A percentile compares a stretch with the other conserved stretches of the same genome.
These are phyloP conservation scores for Dunckerocampus dactyliophorus DNA, from an alignment of 2,113 vertebrate species.

Conservation along the genomic window DNA sequence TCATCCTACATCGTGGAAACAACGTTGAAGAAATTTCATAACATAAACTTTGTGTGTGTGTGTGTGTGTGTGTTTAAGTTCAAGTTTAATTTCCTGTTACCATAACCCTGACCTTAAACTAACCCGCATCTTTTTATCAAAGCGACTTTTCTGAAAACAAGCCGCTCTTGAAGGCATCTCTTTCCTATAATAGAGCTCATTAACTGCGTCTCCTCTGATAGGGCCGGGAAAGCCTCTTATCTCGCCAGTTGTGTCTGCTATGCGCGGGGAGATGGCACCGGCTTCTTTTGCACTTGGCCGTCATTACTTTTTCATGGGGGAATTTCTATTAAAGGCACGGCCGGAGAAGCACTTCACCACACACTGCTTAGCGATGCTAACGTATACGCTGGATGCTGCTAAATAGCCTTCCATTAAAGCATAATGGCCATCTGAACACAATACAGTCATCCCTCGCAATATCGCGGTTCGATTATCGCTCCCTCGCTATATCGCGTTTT, in stretches of 20 bases:
- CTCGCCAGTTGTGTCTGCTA: conserved; percentile 33
- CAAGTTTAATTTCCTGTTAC: conserved; percentile 5
- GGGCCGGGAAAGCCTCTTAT: conserved; percentile 28
- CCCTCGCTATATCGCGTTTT: too few species aligned
- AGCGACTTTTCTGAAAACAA: neutral
- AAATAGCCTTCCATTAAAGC: conserved; percentile 1
- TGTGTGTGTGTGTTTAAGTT: too few species aligned
- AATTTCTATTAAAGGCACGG: conserved; percentile 35
- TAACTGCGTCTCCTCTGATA: conserved; percentile 9
- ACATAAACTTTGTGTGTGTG: neutral
- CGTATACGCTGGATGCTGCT: conserved; percentile 9
- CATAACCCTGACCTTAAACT: conserved; percentile 1
- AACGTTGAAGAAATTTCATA: conserved; percentile 38
- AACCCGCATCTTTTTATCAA: neutral
- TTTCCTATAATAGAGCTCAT: conserved; percentile 47
- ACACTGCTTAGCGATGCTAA: too few species aligned
- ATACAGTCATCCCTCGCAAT: too few species aligned
- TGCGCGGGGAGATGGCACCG: conserved; percentile 29
- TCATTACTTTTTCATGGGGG: conserved; percentile 55
- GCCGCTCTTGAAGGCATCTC: conserved; percentile 32
- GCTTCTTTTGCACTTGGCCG: conserved; percentile 25
- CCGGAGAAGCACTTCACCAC: neutral
- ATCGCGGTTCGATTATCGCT: too few species aligned
- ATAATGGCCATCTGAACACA: too few species aligned
- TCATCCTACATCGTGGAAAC: conserved; percentile 52